These are phyloP conservation scores for Polia nebulosa DNA, from an alignment of 2,888 invertebrate genomes.

Conservation along the genomic window DNA sequence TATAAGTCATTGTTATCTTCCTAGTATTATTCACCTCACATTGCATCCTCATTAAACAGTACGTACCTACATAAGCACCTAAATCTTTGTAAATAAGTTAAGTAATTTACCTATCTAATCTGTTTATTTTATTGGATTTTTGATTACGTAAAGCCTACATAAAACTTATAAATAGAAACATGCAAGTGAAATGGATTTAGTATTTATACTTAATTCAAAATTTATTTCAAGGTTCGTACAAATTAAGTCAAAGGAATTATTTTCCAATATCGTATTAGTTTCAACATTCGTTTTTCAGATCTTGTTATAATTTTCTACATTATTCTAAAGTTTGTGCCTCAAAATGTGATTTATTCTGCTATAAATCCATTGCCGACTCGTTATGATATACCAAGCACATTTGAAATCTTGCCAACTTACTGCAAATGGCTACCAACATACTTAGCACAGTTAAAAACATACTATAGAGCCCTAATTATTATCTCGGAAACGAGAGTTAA, in stretches of 20 bases:
- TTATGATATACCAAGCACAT: constrained; percentile 82
- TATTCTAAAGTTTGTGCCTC: constrained; percentile 77
- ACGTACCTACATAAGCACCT: too few species aligned
- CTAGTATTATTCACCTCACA: background rate
- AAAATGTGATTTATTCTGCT: constrained; percentile 82
- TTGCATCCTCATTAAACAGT: background rate
- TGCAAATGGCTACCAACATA: constrained; percentile 75
- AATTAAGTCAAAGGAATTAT: background rate
- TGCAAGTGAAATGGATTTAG: too few species aligned
- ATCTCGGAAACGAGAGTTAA: constrained; percentile 26
- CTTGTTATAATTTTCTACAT: constrained; percentile 69
- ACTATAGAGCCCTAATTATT: constrained; percentile 36
- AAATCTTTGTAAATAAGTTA: background rate
- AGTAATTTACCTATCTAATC: too few species aligned
- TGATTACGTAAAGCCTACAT: too few species aligned
- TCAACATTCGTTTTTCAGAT: constrained; percentile 12
- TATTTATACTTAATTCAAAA: too few species aligned
- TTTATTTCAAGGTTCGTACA: too few species aligned
- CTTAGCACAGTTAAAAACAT: constrained; percentile 56
- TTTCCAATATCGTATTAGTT: background rate
- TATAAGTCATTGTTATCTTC: background rate
- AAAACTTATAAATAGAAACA: too few species aligned
- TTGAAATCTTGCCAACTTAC: constrained; percentile 86
- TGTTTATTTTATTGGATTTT: too few species aligned
- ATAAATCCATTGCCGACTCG: constrained; percentile 85